These are phyloP conservation scores for Cardiocondyla obscurior DNA, from an alignment of 1,140 invertebrate species.

Conservation along the genomic window DNA sequence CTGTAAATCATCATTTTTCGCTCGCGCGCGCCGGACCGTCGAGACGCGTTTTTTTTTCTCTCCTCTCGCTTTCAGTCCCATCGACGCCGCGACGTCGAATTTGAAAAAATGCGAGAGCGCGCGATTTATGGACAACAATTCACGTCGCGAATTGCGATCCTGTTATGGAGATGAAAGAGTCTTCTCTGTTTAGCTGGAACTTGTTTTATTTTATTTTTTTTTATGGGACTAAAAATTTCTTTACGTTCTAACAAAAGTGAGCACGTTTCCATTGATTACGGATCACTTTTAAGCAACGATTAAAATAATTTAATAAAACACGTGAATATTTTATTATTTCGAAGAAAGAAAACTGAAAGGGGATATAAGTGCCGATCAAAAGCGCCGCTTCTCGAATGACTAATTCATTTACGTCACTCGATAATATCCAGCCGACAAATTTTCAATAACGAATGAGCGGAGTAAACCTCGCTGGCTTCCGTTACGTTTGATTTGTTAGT, in stretches of 20 bases:
- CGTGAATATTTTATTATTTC: background rate
- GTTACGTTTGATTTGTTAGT: slow-evolving; percentile 56
- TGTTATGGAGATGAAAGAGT: background rate
- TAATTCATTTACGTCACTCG: slow-evolving; percentile 24
- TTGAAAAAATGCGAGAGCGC: background rate
- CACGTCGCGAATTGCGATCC: background rate
- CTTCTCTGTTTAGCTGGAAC: background rate
- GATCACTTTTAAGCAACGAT: background rate
- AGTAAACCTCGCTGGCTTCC: slow-evolving; percentile 24
- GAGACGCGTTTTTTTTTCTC: background rate
- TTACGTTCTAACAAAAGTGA: background rate
- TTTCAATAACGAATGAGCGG: slow-evolving; percentile 38
- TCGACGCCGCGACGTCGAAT: slow-evolving; percentile 12
- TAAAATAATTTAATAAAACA: background rate
- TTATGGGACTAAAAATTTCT: background rate
- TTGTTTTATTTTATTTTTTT: too few relatives aligned
- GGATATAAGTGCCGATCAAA: background rate
- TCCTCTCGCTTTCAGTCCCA: slow-evolving; percentile 5
- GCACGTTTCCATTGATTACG: background rate
- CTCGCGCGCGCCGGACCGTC: slow-evolving; percentile 5
- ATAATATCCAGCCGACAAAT: slow-evolving; percentile 29
- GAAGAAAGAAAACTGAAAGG: background rate
- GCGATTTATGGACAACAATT: slow-evolving; percentile 31
- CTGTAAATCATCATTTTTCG: slow-evolving; percentile 46
- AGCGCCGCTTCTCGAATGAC: background rate